These are phyloP conservation scores for Microchrysa polita DNA, from an alignment of 2,888 invertebrate species.

Conservation along the genomic window DNA sequence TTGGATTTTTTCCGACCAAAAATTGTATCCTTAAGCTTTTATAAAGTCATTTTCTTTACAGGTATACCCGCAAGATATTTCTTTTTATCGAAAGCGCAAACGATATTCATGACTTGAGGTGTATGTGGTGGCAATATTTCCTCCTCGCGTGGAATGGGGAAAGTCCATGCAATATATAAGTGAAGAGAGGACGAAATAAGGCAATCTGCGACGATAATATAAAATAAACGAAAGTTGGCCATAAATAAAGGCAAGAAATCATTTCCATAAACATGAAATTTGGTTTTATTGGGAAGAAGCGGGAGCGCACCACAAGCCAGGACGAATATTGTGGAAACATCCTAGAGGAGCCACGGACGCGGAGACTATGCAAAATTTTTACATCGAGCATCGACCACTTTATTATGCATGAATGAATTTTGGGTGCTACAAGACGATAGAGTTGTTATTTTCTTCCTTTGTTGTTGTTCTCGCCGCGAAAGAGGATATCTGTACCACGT, in stretches of 20 bases:
- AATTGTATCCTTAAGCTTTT: not conserved
- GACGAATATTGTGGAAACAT: not conserved
- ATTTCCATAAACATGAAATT: slow-evolving; percentile 36
- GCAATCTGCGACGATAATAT: slow-evolving; percentile 32
- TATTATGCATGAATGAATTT: not conserved
- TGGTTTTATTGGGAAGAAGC: slow-evolving; percentile 15
- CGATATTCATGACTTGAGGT: not conserved
- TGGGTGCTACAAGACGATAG: not conserved
- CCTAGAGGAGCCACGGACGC: not conserved
- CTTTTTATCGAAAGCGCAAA: not conserved
- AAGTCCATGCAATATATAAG: not conserved
- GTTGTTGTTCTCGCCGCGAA: no score
- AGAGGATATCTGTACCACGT: no score
- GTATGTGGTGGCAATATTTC: no score
- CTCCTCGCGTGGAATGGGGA: not conserved
- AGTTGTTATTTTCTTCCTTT: not conserved
- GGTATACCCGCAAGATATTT: not conserved
- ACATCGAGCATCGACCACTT: not conserved
- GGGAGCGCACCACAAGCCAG: not conserved
- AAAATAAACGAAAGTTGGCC: slow-evolving; percentile 31
- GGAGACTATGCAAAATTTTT: not conserved
- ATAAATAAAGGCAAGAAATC: slow-evolving; percentile 33
- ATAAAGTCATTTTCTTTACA: not conserved
- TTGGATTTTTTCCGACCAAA: not conserved
- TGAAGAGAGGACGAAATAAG: not conserved